Evolutionary conservation across 2,113 vertebrate species (phyloP), one percentile per base, ranked within the genome.

Genomic region (Tenrec ecaudatus): DNA sequence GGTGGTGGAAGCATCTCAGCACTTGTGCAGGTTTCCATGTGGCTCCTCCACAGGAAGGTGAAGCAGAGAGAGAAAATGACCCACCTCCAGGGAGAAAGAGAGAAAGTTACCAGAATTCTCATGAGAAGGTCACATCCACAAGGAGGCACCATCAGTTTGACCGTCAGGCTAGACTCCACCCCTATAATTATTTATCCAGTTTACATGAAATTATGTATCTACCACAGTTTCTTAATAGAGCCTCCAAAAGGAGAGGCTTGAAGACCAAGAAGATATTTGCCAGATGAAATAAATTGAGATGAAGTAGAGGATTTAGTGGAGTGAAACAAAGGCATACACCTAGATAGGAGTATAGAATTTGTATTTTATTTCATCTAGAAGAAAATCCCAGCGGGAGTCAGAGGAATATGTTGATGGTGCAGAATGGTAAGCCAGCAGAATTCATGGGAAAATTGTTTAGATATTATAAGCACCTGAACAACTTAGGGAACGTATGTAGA

Each of bases 401-500:
- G 1, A 25, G 31, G 85, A 29, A 40, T 84, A 53, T 73, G 38
- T 62, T 89, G 75, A 82, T 40, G 7, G 76, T 88, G 0, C 7
- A 68, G 75, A 86, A 78, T 64, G 9, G 62, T 12, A 71, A 66
- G 5, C 33, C 58, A 64, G 8, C 29, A 76, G 38, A 94, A 79
- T 83, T 77, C n/a, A 69, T 57, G 68, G 78, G 23, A 88, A 77
- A 60, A 87, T 2, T 95, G 20, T 89, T 94, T 80, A 84, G 87
- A 1, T 0, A 0, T 40, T 77, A 27, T 8, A 27, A 91, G 60
- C 68, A 23, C 62, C 29, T 9, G 14, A 83, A 17, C 27, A 0
- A 0, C 19, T 40, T 22, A 16, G 29, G 0, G 79, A 76, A 76
- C 14, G 82, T 47, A 47, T 43, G 22, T 19, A 77, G 29, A 27